phyloP scores from a whole-genome alignment of 2,888 invertebrate genomes.

The Lithophane leautieri region DNA sequence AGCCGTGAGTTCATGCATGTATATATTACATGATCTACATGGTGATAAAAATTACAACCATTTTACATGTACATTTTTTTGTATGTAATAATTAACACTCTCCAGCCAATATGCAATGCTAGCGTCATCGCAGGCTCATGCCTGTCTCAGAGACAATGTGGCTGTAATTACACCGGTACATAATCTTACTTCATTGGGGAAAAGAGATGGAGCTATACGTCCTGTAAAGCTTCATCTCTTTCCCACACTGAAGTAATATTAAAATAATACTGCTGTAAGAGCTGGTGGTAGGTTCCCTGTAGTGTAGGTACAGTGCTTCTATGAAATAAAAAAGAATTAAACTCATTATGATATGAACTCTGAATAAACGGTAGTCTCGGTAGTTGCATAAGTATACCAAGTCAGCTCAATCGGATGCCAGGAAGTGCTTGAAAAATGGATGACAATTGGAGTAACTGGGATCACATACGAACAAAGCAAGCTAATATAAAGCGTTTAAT shows the following conservation, averaged over 20 bases:
- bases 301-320: not conserved
- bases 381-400: too few species aligned
- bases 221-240: too few species aligned
- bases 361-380: too few species aligned
- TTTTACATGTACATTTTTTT: not conserved
- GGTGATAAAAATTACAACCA: not conserved
- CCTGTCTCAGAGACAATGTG: not conserved
- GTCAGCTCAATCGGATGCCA: too few species aligned
- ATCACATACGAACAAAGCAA: too few species aligned
- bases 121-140: not conserved
- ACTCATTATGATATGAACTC: not conserved
- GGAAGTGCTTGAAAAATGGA: too few species aligned
- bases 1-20: too few species aligned
- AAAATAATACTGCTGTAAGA: too few species aligned
- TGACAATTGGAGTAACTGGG: too few species aligned
- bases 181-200: too few species aligned
- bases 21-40: not conserved
- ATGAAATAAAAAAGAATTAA: not conserved
- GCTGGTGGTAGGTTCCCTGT: not conserved
- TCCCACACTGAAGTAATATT: too few species aligned
- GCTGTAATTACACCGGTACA: not conserved
- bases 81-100: not conserved
- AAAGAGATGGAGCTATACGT: too few species aligned
- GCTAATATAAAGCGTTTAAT: not conserved
- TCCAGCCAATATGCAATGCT: not conserved